Percentiles rank a stretch among this genome's conserved stretches.
Conservation (phyloP, 2,113 vertebrate species). For the Typhlomys cinereus region DNA sequence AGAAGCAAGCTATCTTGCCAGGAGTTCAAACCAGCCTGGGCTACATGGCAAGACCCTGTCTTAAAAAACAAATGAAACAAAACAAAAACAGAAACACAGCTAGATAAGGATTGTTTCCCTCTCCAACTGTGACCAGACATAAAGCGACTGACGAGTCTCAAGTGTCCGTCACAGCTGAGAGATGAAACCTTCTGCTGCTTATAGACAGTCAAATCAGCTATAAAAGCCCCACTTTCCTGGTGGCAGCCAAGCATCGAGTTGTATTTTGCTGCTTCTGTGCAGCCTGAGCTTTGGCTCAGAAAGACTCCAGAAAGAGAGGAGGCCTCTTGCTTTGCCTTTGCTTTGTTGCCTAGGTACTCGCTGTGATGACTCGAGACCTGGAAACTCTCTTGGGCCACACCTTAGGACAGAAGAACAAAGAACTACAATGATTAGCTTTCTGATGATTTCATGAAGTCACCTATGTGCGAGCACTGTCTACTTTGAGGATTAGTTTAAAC, state of each 20-base stretch:
- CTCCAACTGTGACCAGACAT: neutral
- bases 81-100: neutral
- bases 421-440: slow-evolving; percentile 5
- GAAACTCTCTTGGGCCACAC: neutral
- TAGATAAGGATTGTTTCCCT: neutral
- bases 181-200: neutral
- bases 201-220: neutral
- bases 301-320: slow-evolving; percentile 18
- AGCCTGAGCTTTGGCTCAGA: neutral
- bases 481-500: slow-evolving; percentile 28
- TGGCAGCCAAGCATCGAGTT: neutral
- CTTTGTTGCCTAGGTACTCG: neutral
- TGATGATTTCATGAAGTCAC: slow-evolving; percentile 13
- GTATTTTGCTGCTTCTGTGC: neutral
- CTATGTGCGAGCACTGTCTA: neutral
- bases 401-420: neutral
- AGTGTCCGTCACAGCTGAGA: neutral
- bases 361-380: neutral
- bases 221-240: slow-evolving; percentile 7
- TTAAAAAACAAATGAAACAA: neutral
- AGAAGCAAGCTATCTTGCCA: too few species aligned
- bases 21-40: neutral
- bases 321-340: neutral
- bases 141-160: neutral
- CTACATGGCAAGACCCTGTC: neutral